Evolutionary conservation across 2,113 vertebrate species (phyloP).

Genomic region (Alethe diademata): DNA sequence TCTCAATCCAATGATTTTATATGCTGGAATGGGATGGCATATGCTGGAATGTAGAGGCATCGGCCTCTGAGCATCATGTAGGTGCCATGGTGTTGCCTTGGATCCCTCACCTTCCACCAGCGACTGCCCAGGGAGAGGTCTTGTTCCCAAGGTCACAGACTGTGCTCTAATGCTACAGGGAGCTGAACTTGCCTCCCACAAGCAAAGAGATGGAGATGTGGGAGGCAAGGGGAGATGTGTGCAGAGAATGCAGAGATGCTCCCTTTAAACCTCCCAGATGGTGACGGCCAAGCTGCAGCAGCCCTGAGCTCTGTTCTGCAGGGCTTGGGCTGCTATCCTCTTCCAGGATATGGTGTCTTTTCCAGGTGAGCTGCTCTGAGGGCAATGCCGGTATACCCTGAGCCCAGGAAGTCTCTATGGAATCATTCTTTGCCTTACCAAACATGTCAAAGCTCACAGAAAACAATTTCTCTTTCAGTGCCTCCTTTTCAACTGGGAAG

Average conservation of each 20-base stretch:
- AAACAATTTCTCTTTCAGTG: constrained; percentile 57
- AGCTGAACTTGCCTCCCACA: background rate
- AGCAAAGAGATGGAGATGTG: background rate
- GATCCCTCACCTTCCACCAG: background rate
- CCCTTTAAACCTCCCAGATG: background rate
- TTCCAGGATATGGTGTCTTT: background rate
- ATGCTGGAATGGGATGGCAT: accelerated
- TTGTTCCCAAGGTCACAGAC: background rate
- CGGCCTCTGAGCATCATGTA: accelerated
- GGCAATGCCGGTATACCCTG: background rate
- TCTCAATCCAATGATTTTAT: background rate
- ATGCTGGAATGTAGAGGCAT: background rate
- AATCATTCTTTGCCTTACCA: constrained; percentile 3
- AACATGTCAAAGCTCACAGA: constrained; percentile 18
- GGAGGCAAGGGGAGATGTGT: background rate
- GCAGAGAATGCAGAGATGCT: background rate
- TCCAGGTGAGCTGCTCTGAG: background rate
- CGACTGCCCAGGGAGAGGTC: background rate
- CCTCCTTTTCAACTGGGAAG: constrained; percentile 45
- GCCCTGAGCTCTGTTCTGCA: accelerated
- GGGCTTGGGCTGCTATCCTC: background rate
- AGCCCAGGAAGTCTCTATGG: background rate
- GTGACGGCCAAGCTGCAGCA: background rate
- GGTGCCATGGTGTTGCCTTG: background rate
- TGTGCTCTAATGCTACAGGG: background rate